Conservation (phyloP, 2,113 vertebrate species). For the Chloropsis hardwickii region DNA sequence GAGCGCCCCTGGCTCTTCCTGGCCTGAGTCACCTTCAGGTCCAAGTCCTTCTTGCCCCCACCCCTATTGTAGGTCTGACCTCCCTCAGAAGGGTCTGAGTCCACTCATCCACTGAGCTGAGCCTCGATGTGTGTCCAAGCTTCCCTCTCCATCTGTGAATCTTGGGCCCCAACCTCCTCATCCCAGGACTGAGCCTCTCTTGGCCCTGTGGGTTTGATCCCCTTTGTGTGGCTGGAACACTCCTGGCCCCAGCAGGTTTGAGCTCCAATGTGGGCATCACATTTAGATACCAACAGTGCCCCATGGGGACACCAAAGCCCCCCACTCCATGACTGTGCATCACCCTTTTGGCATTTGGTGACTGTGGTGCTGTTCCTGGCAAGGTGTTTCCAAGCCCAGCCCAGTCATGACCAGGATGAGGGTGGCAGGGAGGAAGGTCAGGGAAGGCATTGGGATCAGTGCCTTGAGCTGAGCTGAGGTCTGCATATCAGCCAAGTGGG, state of each 20-base stretch:
- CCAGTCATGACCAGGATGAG: not conserved
- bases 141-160: not conserved
- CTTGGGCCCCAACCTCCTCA: not conserved
- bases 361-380: not conserved
- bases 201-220: not conserved
- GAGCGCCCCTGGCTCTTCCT: not conserved
- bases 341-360: not conserved
- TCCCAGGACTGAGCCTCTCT: not conserved
- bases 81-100: not conserved
- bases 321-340: not conserved
- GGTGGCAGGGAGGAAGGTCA: not conserved
- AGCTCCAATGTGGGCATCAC: not conserved
- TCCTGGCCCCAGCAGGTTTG: not conserved
- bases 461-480: not conserved
- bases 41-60: not conserved
- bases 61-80: not conserved
- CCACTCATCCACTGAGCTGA: not conserved
- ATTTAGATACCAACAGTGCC: not conserved
- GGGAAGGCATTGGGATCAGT: fast-evolving
- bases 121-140: too few relatives aligned
- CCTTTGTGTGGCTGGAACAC: not conserved
- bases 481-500: fast-evolving
- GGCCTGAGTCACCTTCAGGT: not conserved
- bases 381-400: not conserved
- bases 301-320: not conserved